A percentile compares a stretch with the other conserved stretches of the same genome.
Evolutionary conservation across 2,888 invertebrate species (phyloP).

Genomic region (Lathronympha strigana): DNA sequence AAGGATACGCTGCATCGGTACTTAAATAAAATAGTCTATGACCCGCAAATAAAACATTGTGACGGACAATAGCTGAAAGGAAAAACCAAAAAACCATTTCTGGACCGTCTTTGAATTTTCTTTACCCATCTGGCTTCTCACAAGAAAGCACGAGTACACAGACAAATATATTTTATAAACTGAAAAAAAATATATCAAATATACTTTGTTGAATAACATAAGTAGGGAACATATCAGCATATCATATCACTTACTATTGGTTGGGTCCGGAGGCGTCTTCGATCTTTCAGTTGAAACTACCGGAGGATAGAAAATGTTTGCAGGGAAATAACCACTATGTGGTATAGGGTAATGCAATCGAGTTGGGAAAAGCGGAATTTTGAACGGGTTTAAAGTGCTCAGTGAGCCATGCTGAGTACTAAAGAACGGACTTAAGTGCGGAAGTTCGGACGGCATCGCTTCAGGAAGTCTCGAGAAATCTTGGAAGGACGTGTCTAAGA

Average conservation of each 20-base stretch:
- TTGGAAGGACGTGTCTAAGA: constrained; percentile 65
- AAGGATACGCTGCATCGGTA: no score
- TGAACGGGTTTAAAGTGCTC: constrained; percentile 65
- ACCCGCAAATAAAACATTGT: no score
- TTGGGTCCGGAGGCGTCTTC: constrained; percentile 53
- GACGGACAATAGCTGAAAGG: no score
- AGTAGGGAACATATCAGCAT: no score
- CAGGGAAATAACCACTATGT: constrained; percentile 73
- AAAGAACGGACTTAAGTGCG: constrained; percentile 59
- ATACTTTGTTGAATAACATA: no score
- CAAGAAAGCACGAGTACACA: no score
- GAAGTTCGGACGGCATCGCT: constrained; percentile 52
- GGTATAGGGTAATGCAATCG: constrained; percentile 69
- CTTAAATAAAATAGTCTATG: no score
- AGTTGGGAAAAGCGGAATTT: constrained; percentile 69
- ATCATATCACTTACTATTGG: constrained; percentile 59
- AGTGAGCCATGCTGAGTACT: constrained; percentile 57
- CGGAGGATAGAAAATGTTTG: constrained; percentile 74
- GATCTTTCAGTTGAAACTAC: constrained; percentile 62
- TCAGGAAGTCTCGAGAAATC: constrained; percentile 64
- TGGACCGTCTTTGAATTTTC: no score
- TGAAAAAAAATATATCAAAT: no score
- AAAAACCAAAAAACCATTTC: no score
- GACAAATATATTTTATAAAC: no score
- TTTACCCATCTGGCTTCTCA: no score